These are phyloP conservation scores for Xyrauchen texanus DNA, from an alignment of 2,113 vertebrate genomes.

Conservation along the genomic window DNA sequence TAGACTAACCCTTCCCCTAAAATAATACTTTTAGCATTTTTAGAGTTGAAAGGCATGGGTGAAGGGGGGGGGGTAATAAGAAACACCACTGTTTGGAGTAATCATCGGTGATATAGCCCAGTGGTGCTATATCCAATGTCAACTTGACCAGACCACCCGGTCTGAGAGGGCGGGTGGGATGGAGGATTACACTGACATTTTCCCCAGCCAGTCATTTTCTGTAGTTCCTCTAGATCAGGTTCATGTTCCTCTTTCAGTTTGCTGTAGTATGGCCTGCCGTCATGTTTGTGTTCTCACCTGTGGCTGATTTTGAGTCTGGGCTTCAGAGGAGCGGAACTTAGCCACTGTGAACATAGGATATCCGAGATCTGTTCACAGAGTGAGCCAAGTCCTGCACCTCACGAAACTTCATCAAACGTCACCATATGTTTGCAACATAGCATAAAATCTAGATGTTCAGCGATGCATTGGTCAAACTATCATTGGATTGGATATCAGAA, in stretches of 20 bases:
- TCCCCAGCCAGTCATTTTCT: slow-evolving; percentile 70
- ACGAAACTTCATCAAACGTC: slow-evolving; percentile 57
- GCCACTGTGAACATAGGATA: slow-evolving; percentile 84
- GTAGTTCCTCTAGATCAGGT: slow-evolving; percentile 65
- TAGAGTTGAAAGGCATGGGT: no score
- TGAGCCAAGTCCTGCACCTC: slow-evolving; percentile 82
- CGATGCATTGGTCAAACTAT: not conserved
- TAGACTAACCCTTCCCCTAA: no score
- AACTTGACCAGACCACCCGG: slow-evolving; percentile 66
- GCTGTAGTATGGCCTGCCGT: slow-evolving; percentile 7
- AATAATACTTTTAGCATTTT: no score
- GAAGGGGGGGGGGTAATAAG: no score
- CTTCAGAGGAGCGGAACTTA: slow-evolving; percentile 84
- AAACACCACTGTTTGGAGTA: no score
- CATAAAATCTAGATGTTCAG: slow-evolving; percentile 32
- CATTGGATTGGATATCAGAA: not conserved
- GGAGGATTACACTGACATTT: slow-evolving; percentile 67
- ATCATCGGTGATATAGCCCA: not conserved
- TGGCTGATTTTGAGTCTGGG: slow-evolving; percentile 27
- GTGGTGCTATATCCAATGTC: not conserved
- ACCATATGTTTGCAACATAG: not conserved
- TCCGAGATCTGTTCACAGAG: slow-evolving; percentile 82
- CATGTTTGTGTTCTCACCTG: slow-evolving; percentile 28
- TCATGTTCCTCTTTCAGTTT: slow-evolving; percentile 27
- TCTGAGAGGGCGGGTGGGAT: slow-evolving; percentile 64